phyloP scores from a whole-genome alignment of 2,888 invertebrate species.

The Rhaphigaster nebulosa region DNA sequence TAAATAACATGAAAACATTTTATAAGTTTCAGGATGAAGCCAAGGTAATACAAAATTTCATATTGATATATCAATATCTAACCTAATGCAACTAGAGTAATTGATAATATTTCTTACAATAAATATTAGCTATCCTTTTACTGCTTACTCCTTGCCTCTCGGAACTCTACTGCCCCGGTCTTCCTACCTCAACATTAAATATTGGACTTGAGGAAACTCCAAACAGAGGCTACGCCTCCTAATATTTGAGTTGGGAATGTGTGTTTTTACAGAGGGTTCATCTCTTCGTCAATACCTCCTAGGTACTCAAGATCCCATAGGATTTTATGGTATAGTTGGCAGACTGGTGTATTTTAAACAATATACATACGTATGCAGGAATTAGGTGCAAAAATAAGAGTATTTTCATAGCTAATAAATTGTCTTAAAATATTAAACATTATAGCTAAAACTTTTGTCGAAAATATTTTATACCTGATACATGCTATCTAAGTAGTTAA shows the following conservation, averaged over 20 bases:
- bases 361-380: too few relatives aligned
- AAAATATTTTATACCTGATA: too few relatives aligned
- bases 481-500: too few relatives aligned
- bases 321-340: not conserved
- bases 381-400: too few relatives aligned
- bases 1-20: too few relatives aligned
- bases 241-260: not conserved
- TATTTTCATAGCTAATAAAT: too few relatives aligned
- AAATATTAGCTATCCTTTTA: not conserved
- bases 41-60: too few relatives aligned
- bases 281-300: not conserved
- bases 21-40: too few relatives aligned
- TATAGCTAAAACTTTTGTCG: too few relatives aligned
- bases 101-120: not conserved
- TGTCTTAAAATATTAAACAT: too few relatives aligned
- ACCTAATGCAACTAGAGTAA: not conserved
- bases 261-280: not conserved
- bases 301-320: not conserved
- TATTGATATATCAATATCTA: too few relatives aligned
- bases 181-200: not conserved
- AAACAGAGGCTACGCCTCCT: not conserved
- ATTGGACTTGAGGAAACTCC: not conserved
- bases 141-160: not conserved
- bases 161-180: not conserved
- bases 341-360: not conserved